Percentiles rank a stretch among this genome's conserved stretches.
Conservation (phyloP, 2,888 invertebrate genomes). For the Elysia crispata region DNA sequence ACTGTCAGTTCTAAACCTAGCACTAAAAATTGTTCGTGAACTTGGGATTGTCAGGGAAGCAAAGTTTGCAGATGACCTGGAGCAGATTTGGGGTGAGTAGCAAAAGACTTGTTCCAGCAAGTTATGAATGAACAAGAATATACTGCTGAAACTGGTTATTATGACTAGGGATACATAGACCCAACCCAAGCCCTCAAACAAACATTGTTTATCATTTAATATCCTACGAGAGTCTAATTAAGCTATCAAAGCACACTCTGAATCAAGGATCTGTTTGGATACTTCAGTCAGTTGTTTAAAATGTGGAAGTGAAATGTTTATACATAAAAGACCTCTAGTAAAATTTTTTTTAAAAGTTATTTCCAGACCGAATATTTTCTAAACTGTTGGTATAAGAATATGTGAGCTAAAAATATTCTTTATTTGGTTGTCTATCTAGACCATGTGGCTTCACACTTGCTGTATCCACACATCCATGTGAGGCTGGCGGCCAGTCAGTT, state of each 20-base stretch:
- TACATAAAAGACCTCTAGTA: no score
- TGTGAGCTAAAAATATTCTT: no score
- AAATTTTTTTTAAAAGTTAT: not conserved
- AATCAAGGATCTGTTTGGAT: no score
- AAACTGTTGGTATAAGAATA: not conserved
- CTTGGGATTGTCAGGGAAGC: constrained; percentile 64
- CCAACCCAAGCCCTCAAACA: no score
- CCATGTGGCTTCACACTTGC: constrained; percentile 80
- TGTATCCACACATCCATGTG: constrained; percentile 92
- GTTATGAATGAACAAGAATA: no score
- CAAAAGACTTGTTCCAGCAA: no score
- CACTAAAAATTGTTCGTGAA: constrained; percentile 71
- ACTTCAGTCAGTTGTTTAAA: no score
- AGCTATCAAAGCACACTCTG: no score
- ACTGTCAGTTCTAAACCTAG: constrained; percentile 69
- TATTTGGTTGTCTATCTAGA: constrained; percentile 58
- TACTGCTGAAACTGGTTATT: no score
- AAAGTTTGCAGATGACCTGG: constrained; percentile 64
- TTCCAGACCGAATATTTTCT: not conserved
- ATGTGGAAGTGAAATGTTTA: not conserved
- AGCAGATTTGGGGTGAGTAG: constrained; percentile 77
- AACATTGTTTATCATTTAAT: no score
- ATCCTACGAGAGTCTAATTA: no score
- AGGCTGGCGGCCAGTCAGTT: constrained; percentile 87
- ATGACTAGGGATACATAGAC: no score